Conservation (phyloP, 2,113 vertebrate genomes). For the Polyodon spathula region DNA sequence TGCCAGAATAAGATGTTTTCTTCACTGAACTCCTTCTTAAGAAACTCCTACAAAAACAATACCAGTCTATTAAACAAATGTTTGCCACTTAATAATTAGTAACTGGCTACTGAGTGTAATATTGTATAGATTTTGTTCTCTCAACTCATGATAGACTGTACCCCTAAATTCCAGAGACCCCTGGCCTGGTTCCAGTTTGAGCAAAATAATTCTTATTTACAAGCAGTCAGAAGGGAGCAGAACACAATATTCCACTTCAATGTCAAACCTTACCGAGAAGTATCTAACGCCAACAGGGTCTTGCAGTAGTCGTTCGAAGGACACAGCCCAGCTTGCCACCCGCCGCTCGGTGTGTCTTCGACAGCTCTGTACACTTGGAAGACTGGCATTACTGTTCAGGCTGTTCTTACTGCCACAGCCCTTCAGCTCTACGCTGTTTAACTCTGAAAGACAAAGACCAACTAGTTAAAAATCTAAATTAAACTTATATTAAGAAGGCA, state of each 20-base stretch:
- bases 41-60: conserved; percentile 71
- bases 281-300: conserved; percentile 83
- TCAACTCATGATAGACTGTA: too few species aligned
- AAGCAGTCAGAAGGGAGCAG: too few species aligned
- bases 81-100: too few species aligned
- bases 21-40: conserved; percentile 97
- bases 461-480: too few species aligned
- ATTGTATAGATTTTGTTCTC: too few species aligned
- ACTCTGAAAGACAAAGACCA: conserved; percentile 47
- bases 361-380: conserved; percentile 76
- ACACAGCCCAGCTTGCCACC: conserved; percentile 88
- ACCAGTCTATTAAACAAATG: not conserved
- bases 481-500: too few species aligned
- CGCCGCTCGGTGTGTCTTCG: conserved; percentile 67
- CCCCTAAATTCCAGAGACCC: too few species aligned
- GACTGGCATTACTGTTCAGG: conserved; percentile 90
- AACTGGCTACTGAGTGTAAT: too few species aligned
- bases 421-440: conserved; percentile 75
- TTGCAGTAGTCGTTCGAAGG: conserved; percentile 94
- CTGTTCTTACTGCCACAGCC: conserved; percentile 85
- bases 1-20: conserved; percentile 99
- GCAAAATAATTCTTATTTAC: too few species aligned
- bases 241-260: too few species aligned
- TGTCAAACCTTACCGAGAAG: conserved; percentile 67
- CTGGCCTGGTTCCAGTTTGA: too few species aligned